Evolutionary conservation across 2,888 invertebrate genomes (phyloP), one percentile per base, ranked within the genome.

Genomic region (Lacanobia wlatinum): DNA sequence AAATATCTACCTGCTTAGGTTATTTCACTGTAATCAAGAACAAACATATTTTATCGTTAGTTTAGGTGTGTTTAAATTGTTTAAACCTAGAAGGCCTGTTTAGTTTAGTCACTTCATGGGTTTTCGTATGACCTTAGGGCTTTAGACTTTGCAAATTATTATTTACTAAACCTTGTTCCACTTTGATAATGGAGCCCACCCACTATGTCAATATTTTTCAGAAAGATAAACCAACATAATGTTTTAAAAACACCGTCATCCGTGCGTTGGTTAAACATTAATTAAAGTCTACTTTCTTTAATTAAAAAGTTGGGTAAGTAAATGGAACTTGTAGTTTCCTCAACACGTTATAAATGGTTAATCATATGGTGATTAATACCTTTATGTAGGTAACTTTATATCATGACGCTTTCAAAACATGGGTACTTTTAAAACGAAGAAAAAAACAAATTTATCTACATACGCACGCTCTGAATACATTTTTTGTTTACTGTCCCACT

Each of bases 221-320:
- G 6, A 21, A n/a, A 61, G 38, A 50, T 40, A 38, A 63, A 21
- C 43, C 21, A 21, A 16, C 38, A n/a, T 2, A 28, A 18, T 28
- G 16, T 60, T 43, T 61, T 18, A 28, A 43, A n/a, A 61, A 60
- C 55, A 1, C 21, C 8, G 9, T 50, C 23, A 14, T 48, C 18
- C 21, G 18, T 68, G 28, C 4, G 16, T 50, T n/a, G 12, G 40
- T 43, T 40, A 23, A 58, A 75, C 62, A 58, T 8, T 7, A 60
- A 65, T 61, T 65, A 80, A 73, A 16, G 28, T 46, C 18, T 68
- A 74, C 70, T 80, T 84, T 84, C 60, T 55, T 77, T 61, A 61
- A 53, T 23, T 52, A 59, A 12, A 16, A 28, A 71, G 69, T 58
- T 66, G n/a, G 48, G 60, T 50, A 69, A 62, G 71, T 76, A 70